Conservation (phyloP, 2,888 invertebrate species). For the Drepanosiphum platanoidis region DNA sequence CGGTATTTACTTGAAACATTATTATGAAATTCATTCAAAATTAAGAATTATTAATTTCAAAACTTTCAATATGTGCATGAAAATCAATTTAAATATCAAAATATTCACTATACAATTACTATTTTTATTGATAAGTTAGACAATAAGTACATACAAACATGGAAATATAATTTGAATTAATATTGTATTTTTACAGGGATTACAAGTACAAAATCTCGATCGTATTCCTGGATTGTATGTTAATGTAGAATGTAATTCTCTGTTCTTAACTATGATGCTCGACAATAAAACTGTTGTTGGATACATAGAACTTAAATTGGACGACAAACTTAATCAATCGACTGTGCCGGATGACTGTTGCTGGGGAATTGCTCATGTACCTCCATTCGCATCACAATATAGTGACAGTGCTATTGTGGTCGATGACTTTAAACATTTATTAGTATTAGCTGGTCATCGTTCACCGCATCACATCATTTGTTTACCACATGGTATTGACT, state of each 20-base stretch:
- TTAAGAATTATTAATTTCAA: too few relatives aligned
- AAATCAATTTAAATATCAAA: not conserved
- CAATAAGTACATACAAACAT: not conserved
- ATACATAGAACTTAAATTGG: slow-evolving; percentile 70
- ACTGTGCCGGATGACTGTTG: slow-evolving; percentile 67
- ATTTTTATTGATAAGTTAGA: too few relatives aligned
- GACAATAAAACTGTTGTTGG: slow-evolving; percentile 74
- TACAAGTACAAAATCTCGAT: slow-evolving; percentile 50
- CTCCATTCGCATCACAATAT: slow-evolving; percentile 68
- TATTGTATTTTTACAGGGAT: slow-evolving; percentile 26
- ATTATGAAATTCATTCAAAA: too few relatives aligned
- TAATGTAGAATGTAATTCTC: slow-evolving; percentile 66
- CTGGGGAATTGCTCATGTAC: slow-evolving; percentile 66
- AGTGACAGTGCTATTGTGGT: slow-evolving; percentile 71
- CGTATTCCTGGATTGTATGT: slow-evolving; percentile 64
- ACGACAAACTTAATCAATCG: slow-evolving; percentile 64
- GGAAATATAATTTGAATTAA: not conserved
- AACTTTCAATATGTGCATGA: too few relatives aligned
- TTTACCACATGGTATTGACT: slow-evolving; percentile 73
- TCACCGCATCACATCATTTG: slow-evolving; percentile 74
- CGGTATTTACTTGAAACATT: too few relatives aligned
- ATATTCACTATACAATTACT: too few relatives aligned
- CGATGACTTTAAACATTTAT: slow-evolving; percentile 71
- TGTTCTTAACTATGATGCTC: slow-evolving; percentile 78
- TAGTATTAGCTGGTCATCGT: slow-evolving; percentile 69